Evolutionary conservation across 2,888 invertebrate genomes (phyloP), one percentile per base, ranked within the genome.

Genomic region (Leptarthrus brevirostris): DNA sequence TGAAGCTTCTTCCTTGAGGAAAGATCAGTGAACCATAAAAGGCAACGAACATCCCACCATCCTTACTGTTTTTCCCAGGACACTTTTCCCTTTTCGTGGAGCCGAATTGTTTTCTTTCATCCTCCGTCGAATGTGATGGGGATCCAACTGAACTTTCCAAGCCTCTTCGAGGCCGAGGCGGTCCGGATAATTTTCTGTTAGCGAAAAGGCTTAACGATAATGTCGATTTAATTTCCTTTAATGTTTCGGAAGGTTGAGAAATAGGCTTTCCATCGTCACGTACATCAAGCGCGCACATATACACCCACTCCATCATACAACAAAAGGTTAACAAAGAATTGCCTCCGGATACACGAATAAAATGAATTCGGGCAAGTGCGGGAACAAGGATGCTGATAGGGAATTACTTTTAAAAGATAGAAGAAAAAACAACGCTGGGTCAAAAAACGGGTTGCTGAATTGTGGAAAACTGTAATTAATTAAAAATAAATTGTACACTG

Each of bases 161-260:
- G 49, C 18, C 49, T 18, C n/a, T n/a, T 26, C 5, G 24, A 26
- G 49, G n/a, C 5, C n/a, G 34, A 52, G 52, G 20, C 20, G 64
- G 24, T 47, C 30, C 12, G 52, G 52, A 53, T 74, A 74, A 74
- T 74, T 74, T 74, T 74, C 74, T 71, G 58, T 74, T 74, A 70
- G 70, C 70, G 49, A 74, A 74, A 74, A 71, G 74, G 74, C 71
- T 74, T 74, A 74, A 74, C 74, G 74, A 74, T 74, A 74, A 74
- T 74, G 74, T 74, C 58, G 70, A 74, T 74, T 74, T 74, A 74
- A 74, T 74, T 71, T 74, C 71, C 74, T 71, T 74, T 74, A 70
- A 74, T 71, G 74, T 70, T 74, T 69, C 72, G 69, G 69, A 69
- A 69, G 69, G 69, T 22, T 69, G 52, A 69, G 69, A 52, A 69